phyloP scores from a whole-genome alignment of 2,888 invertebrate species.

The Lasioglossum oenotherae region DNA sequence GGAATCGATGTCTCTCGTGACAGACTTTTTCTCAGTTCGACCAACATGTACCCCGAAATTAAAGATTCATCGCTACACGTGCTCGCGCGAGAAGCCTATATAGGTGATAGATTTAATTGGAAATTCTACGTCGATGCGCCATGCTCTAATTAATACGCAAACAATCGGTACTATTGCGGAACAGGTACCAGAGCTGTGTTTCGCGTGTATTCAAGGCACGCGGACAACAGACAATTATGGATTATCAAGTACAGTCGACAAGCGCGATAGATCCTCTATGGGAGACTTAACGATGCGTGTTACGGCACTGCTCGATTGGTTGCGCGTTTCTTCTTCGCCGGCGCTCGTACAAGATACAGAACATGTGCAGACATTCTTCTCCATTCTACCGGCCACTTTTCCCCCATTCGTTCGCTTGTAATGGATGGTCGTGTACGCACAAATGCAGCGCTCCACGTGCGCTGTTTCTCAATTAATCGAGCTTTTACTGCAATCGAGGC shows the following conservation, averaged over 20 bases:
- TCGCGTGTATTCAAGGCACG: neutral
- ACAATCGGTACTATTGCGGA: neutral
- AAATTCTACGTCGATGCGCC: neutral
- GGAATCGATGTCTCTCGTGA: neutral
- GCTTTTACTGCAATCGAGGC: neutral
- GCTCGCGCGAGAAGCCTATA: neutral
- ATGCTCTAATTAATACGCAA: neutral
- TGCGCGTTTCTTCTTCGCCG: slow-evolving; percentile 15
- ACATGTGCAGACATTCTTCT: slow-evolving; percentile 21
- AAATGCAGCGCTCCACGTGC: neutral
- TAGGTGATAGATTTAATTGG: neutral
- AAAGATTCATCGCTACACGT: neutral
- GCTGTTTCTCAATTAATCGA: neutral
- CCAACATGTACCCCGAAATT: neutral
- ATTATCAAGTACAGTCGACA: slow-evolving; percentile 8
- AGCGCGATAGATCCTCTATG: slow-evolving; percentile 22
- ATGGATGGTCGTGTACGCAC: neutral
- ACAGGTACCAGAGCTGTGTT: neutral
- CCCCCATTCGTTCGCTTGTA: neutral
- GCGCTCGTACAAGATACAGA: neutral
- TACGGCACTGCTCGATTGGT: slow-evolving; percentile 48
- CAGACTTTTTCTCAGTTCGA: neutral
- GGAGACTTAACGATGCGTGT: slow-evolving; percentile 31
- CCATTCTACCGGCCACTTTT: neutral
- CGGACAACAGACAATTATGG: slow-evolving; percentile 9